Evolutionary conservation across 2,888 invertebrate genomes (phyloP).

Genomic region (Pristionchus japonicus): DNA sequence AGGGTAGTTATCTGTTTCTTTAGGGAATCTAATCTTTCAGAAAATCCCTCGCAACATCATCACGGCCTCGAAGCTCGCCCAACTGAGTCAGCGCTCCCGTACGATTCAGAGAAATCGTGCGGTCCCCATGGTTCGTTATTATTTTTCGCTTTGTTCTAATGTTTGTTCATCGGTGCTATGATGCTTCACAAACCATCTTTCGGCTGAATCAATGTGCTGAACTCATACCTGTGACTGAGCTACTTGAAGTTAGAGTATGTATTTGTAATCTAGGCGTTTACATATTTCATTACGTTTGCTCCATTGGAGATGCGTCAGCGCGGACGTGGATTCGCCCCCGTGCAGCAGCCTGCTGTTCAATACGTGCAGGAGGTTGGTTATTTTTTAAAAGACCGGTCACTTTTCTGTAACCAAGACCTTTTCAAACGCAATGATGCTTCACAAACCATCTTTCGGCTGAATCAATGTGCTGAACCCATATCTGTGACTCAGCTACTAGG

Average conservation of each 20-base stretch:
- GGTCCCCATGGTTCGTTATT: not conserved
- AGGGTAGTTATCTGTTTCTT: not conserved
- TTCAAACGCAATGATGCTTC: too few species aligned
- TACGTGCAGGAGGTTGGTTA: not conserved
- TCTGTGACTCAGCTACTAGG: too few species aligned
- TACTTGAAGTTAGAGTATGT: not conserved
- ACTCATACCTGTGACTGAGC: constrained; percentile 27
- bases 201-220: constrained; percentile 48
- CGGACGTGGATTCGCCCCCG: constrained; percentile 1
- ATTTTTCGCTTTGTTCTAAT: not conserved
- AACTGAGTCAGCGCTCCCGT: constrained; percentile 42
- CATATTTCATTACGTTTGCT: too few species aligned
- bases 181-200: constrained; percentile 48
- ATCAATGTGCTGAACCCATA: too few species aligned
- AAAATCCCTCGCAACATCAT: constrained; percentile 44
- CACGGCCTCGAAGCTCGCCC: constrained; percentile 40
- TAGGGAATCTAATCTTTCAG: constrained; percentile 7
- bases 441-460: too few species aligned
- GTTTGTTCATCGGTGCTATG: constrained; percentile 13
- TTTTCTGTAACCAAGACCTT: not conserved
- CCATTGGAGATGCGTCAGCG: constrained; percentile 11
- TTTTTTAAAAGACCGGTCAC: not conserved
- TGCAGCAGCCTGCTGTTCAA: not conserved
- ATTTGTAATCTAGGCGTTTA: too few species aligned
- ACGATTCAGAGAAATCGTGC: constrained; percentile 30